Percentiles rank a stretch among this genome's conserved stretches.
phyloP scores from a whole-genome alignment of 2,113 vertebrate genomes.

The Tragelaphus strepsiceros region DNA sequence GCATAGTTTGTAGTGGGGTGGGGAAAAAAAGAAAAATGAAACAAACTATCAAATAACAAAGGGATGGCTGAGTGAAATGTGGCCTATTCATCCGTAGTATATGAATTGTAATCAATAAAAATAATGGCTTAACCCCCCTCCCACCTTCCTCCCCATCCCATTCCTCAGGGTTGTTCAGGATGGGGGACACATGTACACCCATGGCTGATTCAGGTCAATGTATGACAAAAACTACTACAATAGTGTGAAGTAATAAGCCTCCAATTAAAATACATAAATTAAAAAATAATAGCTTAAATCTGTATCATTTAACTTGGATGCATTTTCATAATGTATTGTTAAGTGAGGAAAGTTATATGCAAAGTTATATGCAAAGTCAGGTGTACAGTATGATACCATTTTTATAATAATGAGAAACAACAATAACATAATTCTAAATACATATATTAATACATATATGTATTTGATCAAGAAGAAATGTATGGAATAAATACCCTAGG shows the following conservation, averaged over 20 bases:
- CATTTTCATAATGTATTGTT: background rate
- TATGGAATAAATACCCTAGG: background rate
- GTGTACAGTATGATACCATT: background rate
- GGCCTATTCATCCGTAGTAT: too few species aligned
- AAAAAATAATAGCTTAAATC: background rate
- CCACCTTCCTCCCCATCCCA: background rate
- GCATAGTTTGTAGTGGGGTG: background rate
- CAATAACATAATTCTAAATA: background rate
- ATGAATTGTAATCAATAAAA: background rate
- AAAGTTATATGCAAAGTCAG: background rate
- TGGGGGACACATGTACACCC: background rate
- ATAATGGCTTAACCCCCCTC: background rate
- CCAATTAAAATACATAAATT: background rate
- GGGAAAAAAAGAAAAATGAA: background rate
- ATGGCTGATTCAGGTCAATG: background rate
- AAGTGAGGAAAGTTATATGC: background rate
- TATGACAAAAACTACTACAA: background rate
- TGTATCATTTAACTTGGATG: background rate
- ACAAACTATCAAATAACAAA: background rate
- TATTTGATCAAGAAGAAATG: background rate
- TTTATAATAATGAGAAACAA: background rate
- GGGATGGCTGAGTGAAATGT: background rate
- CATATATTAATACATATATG: background rate
- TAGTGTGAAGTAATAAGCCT: background rate
- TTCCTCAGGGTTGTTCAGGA: background rate